phyloP scores from a whole-genome alignment of 2,888 invertebrate species.

The Protonemura montana region DNA sequence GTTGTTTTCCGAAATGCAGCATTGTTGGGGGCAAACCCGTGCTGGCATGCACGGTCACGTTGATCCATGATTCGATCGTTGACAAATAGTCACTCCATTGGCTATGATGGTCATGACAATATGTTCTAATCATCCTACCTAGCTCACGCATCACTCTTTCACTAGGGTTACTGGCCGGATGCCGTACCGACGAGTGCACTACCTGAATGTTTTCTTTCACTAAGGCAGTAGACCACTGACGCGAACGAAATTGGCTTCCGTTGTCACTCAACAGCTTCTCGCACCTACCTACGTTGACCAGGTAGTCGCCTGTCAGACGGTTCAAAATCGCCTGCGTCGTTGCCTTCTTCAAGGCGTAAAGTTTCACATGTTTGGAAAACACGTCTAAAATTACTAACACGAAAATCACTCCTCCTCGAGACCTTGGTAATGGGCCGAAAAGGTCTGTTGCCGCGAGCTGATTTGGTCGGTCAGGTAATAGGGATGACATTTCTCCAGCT shows the following conservation, averaged over 20 bases:
- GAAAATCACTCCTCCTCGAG: neutral
- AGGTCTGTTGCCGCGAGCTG: neutral
- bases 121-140: constrained; percentile 4
- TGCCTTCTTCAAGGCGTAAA: constrained; percentile 27
- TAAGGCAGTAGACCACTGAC: neutral
- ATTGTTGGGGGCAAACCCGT: neutral
- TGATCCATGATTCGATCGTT: neutral
- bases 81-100: constrained; percentile 7
- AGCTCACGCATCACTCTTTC: constrained; percentile 24
- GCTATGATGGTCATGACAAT: constrained; percentile 18
- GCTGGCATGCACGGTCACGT: neutral
- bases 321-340: constrained; percentile 19
- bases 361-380: constrained; percentile 1
- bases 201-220: neutral
- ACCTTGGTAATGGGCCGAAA: neutral
- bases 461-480: neutral
- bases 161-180: constrained; percentile 13
- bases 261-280: neutral
- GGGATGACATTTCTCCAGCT: neutral
- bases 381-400: neutral
- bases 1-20: constrained; percentile 10
- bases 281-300: neutral
- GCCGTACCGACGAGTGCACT: neutral
- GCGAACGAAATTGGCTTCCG: neutral
- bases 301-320: neutral